phyloP scores from a whole-genome alignment of 2,888 invertebrate genomes.

The Trileptium ribeirensis region DNA sequence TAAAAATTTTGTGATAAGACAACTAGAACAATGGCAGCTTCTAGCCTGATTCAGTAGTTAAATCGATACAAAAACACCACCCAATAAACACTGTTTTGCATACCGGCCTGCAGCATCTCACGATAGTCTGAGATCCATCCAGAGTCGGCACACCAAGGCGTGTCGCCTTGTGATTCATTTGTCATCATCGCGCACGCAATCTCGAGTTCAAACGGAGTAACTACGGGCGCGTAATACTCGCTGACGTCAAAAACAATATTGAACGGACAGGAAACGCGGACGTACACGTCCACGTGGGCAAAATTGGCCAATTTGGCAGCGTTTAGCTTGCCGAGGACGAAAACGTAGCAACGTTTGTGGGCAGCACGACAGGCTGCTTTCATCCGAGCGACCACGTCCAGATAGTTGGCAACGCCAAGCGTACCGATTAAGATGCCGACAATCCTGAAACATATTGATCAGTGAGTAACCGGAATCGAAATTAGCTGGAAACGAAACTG shows the following conservation, averaged over 20 bases:
- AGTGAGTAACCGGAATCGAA: too few relatives aligned
- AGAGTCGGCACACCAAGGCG: constrained; percentile 37
- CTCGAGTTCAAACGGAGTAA: constrained; percentile 86
- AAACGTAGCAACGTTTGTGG: constrained; percentile 78
- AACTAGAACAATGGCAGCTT: too few relatives aligned
- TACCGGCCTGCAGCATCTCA: constrained; percentile 39
- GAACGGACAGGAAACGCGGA: constrained; percentile 82
- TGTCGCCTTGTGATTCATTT: constrained; percentile 34
- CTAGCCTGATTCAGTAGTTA: too few relatives aligned
- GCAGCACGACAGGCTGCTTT: constrained; percentile 63
- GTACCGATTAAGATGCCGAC: constrained; percentile 87
- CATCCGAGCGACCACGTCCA: constrained; percentile 45
- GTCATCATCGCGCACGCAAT: constrained; percentile 59
- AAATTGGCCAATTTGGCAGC: constrained; percentile 91
- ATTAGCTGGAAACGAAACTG: too few relatives aligned
- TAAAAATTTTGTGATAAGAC: too few relatives aligned
- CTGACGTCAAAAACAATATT: constrained; percentile 66
- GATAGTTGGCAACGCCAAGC: constrained; percentile 66
- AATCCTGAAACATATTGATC: constrained; percentile 54
- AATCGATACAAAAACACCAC: too few relatives aligned
- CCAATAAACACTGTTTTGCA: too few relatives aligned
- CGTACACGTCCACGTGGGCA: constrained; percentile 75
- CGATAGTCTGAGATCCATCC: constrained; percentile 45
- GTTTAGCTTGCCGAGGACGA: constrained; percentile 88
- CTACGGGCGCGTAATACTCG: constrained; percentile 80